Percentiles rank a stretch among this genome's conserved stretches.
These are phyloP conservation scores for Carpatolechia fugitivella DNA, from an alignment of 2,888 invertebrate species.

Conservation along the genomic window DNA sequence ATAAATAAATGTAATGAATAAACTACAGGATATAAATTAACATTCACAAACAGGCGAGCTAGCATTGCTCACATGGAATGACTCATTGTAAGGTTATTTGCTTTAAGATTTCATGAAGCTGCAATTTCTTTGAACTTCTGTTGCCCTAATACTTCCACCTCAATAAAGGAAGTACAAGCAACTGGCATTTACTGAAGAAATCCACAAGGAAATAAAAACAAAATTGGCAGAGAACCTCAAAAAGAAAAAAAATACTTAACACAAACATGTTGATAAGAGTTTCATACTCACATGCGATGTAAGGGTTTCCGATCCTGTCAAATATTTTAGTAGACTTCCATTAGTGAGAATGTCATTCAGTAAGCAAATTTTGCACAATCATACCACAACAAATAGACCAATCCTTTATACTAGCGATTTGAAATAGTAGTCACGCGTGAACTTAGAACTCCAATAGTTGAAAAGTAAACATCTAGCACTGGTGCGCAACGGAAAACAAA, in stretches of 20 bases:
- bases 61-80: not conserved
- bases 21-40: no score
- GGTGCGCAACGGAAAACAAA: constrained; percentile 41
- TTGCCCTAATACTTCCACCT: not conserved
- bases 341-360: constrained; percentile 45
- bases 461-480: constrained; percentile 51
- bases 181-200: no score
- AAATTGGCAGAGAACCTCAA: not conserved
- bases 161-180: not conserved
- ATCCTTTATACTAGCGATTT: constrained; percentile 53
- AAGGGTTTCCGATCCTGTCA: constrained; percentile 20
- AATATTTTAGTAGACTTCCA: constrained; percentile 36
- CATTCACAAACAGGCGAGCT: no score
- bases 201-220: not conserved
- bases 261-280: constrained; percentile 1
- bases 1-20: no score
- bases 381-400: constrained; percentile 59
- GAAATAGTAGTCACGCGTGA: constrained; percentile 43
- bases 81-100: not conserved
- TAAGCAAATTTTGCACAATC: constrained; percentile 58
- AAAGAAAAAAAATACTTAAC: not conserved
- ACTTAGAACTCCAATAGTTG: constrained; percentile 39
- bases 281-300: constrained; percentile 31
- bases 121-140: not conserved
- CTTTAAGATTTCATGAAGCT: not conserved